Evolutionary conservation across 2,797 vertebrate genomes (phyloP).

Genomic region (Chanos chanos): DNA sequence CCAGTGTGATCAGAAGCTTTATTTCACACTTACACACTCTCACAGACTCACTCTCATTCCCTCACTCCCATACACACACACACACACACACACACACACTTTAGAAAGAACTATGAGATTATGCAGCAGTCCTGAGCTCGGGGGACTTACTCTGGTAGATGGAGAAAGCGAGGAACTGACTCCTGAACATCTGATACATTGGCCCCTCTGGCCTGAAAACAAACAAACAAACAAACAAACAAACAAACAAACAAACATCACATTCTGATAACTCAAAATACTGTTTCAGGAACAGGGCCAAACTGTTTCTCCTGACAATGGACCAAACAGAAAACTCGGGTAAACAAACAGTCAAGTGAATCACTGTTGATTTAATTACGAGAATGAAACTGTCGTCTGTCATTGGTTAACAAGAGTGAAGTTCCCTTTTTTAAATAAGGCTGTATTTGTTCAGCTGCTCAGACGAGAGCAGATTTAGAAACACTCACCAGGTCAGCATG

Average conservation of each 20-base stretch:
- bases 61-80: background rate
- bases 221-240: slow-evolving; percentile 20
- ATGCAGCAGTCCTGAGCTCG: background rate
- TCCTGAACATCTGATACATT: slow-evolving; percentile 96
- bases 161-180: slow-evolving; percentile 94
- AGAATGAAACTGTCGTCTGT: no score
- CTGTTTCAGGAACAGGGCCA: no score
- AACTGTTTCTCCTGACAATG: no score
- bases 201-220: slow-evolving; percentile 86
- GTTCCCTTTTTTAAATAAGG: no score
- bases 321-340: no score
- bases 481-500: slow-evolving; percentile 94
- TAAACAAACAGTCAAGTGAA: no score
- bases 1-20: slow-evolving; percentile 20
- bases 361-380: background rate
- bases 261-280: no score
- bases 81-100: background rate
- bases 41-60: background rate
- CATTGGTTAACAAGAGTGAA: no score
- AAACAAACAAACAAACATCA: no score
- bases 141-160: slow-evolving; percentile 94
- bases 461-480: background rate
- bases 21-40: background rate
- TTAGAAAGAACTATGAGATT: background rate
- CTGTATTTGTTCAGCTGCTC: no score